Base-by-base conservation (phyloP, 2,888 invertebrate species). In the Chesias legatella region DNA sequence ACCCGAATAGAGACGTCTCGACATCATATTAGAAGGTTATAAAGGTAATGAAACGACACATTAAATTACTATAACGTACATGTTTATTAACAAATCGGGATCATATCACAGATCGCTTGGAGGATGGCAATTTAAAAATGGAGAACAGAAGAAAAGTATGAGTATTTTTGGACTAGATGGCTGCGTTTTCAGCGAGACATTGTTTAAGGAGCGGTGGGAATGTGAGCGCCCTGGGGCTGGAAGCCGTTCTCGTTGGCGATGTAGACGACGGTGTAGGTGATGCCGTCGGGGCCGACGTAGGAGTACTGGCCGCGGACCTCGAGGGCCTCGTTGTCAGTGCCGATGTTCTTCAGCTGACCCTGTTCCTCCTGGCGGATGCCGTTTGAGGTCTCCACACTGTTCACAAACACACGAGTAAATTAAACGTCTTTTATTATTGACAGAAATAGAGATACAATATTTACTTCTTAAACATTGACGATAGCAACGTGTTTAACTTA, bases 181-280 rank as follows among this genome's bases (percentile, higher is more conserved):
- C 36, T 27, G 10, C 10, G 10, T 20, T 21, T 22, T 24, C 24
- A 38, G 10, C 10, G 7, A 28, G 31, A 44, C 41, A 72, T 73
- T 73, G 34, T 2, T n/a, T n/a, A 7, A 10, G 47, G 39, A 34
- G 59, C 49, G 0, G 26, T 9, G 64, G 83, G 82, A 24, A 85
- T 37, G 43, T 84, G 82, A 30, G 64, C 63, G n/a, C 73, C 82
- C 7, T 37, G 23, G 63, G 90, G 78, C 53, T 82, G 81, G 88
- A 89, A 91, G 7, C 91, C 91, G 55, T 78, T 60, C 65, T 88
- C 79, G 67, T 89, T 69, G 26, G 91, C 90, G 44, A 77, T 51
- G 82, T 90, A 91, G 39, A 54, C 66, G 29, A 90, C 73, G 21
- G 59, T 54, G 81, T 91, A 90, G 36, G 60, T 20, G 10, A 79